Conservation (phyloP, 2,797 vertebrate species). For the Sphenopsis melanotis region DNA sequence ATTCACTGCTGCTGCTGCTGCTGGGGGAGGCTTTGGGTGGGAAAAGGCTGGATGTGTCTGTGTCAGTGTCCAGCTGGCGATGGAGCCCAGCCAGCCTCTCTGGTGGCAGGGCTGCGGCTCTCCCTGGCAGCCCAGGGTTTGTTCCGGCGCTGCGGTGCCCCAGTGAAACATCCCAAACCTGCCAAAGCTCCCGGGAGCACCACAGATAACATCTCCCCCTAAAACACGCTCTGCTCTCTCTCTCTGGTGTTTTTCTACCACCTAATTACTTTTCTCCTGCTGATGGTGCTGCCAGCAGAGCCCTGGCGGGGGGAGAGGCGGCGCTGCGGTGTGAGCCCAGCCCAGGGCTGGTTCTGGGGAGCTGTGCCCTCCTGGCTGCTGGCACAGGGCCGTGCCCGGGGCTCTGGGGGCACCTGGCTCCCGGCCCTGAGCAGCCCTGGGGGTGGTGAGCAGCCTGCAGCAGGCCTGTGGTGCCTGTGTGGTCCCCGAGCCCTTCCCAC, state of each 20-base stretch:
- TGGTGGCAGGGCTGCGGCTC: not conserved
- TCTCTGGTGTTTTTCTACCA: not conserved
- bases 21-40: not conserved
- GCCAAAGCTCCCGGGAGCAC: not conserved
- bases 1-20: not conserved
- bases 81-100: not conserved
- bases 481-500: not conserved
- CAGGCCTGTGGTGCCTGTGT: not conserved
- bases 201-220: not conserved
- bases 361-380: rapidly evolving
- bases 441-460: not conserved
- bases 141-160: not conserved
- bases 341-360: not conserved
- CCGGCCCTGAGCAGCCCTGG: not conserved
- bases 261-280: not conserved
- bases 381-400: rapidly evolving
- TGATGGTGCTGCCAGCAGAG: not conserved
- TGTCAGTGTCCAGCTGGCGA: not conserved
- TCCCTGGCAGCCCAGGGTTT: not conserved
- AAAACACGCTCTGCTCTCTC: not conserved
- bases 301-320: not conserved
- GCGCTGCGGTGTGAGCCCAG: not conserved
- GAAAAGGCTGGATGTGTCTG: not conserved
- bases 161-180: not conserved
- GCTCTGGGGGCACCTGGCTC: not conserved